These are phyloP conservation scores for Ectobius pallidus DNA, from an alignment of 2,888 invertebrate species.

Conservation along the genomic window DNA sequence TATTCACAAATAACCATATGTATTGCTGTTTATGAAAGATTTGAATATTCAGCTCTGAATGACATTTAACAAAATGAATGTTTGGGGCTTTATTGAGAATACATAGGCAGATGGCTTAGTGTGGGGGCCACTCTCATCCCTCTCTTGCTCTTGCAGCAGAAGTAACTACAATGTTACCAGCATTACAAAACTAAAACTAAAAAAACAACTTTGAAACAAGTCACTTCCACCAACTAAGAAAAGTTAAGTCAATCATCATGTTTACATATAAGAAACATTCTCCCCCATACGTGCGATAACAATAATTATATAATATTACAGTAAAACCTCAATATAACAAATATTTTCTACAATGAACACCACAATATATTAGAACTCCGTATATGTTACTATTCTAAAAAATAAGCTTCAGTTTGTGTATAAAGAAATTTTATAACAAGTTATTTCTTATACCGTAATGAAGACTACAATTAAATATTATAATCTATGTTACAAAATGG, in stretches of 20 bases:
- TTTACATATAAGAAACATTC: constrained; percentile 1
- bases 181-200: constrained; percentile 29
- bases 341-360: constrained; percentile 5
- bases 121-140: constrained; percentile 15
- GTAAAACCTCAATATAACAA: constrained; percentile 22
- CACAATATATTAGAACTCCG: background rate
- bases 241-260: constrained; percentile 25
- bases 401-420: background rate
- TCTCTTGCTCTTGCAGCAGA: constrained; percentile 11
- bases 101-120: constrained; percentile 8
- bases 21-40: too few species aligned
- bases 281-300: constrained; percentile 22
- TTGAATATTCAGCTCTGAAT: too few species aligned
- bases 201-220: constrained; percentile 19
- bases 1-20: too few species aligned
- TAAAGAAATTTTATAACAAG: constrained; percentile 16
- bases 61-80: background rate
- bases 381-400: background rate
- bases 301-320: constrained; percentile 11
- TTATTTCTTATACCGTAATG: background rate
- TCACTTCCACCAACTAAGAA: constrained; percentile 23
- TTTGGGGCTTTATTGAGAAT: constrained; percentile 18
- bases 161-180: constrained; percentile 15
- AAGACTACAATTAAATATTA: background rate
- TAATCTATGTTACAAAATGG: constrained; percentile 22